Base-by-base conservation (phyloP, 1,140 invertebrate species). In the Anastatus disparis region DNA sequence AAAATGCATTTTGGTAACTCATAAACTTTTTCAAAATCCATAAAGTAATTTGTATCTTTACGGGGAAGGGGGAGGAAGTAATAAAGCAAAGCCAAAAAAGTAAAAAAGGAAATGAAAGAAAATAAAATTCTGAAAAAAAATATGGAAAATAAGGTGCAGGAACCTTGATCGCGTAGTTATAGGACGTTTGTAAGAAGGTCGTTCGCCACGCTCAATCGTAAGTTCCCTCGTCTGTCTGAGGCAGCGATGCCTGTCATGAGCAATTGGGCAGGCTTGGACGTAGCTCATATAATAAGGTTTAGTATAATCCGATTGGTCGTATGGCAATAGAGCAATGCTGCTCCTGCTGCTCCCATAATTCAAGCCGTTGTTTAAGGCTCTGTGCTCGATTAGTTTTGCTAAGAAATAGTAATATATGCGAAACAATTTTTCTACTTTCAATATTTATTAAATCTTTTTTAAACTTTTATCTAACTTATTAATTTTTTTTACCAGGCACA, bases 141-240 rank as follows among this genome's bases (percentile, higher is more conserved):
- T 17, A 55, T 7, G 26, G 27, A 20, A 55, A 50, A 22, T 27
- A 52, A 50, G 50, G 27, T 50, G 42, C 24, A 61, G 52, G 59
- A 73, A 83, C 78, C 78, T 83, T 77, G 72, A 74, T 61, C 71
- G 68, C 61, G 65, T 55, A 50, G 75, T 22, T 73, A 73, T 22
- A 17, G 50, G n/a, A 22, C 31, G 63, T 17, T 27, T 26, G 46
- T 15, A 20, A 31, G n/a, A n/a, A n/a, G 15, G 31, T 17, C 61
- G 46, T 20, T 13, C 20, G n/a, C n/a, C n/a, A 7, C 44, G 46
- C 38, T 35, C 46, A 35, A 9, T 42, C 31, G 71, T 81, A 81
- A 82, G 78, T 83, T 82, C 77, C 81, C 81, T 83, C 65, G 76
- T 77, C 74, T 82, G 78, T 66, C 66, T 76, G 67, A 84, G 77